Base-by-base conservation (phyloP, 2,113 vertebrate genomes). In the Spheniscus mendiculus region DNA sequence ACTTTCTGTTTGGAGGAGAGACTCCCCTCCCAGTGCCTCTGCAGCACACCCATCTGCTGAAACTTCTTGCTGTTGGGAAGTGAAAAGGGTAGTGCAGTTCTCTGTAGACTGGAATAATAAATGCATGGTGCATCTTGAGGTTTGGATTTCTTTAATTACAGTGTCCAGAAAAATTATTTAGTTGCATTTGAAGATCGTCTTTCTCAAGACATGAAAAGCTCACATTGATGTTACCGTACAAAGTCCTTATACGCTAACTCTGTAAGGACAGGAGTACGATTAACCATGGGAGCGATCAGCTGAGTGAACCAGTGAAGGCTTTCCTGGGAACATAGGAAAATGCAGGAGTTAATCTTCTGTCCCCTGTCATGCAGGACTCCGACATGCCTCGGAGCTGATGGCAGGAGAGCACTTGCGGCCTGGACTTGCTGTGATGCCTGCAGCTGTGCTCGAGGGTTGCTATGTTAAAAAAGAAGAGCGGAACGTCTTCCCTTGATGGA, bases 111-210 rank as follows among this genome's bases (percentile, higher is more conserved):
- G 71, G 36, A 47, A 27, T 21, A 34, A 58, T 58, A n/a, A 47
- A 53, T 0, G 1, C 3, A 0, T n/a, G 17, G 49, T 7, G 50
- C 55, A 14, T 40, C 47, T 0, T 17, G 14, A n/a, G n/a, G 26
- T 10, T 52, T 21, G 83, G 26, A 16, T 36, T 42, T 49, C 63
- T 65, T 38, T 36, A 25, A 15, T 70, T 52, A 32, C 32, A 15
- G 9, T 1, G 4, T 81, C 49, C 45, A 56, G 58, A 9, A 45
- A n/a, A 73, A n/a, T 3, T 1, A 10, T 6, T 13, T 12, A 12
- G 23, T 38, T 62, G 86, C 3, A 5, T 53, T 66, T 81, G 70
- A 65, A 72, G 34, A 2, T 50, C 1, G 2, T 42, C 27, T 17
- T 42, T 14, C 82, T 70, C 22, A 16, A 34, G 79, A 42, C 67